Evolutionary conservation across 2,888 invertebrate species (phyloP).

Genomic region (Stenodera caucasica): DNA sequence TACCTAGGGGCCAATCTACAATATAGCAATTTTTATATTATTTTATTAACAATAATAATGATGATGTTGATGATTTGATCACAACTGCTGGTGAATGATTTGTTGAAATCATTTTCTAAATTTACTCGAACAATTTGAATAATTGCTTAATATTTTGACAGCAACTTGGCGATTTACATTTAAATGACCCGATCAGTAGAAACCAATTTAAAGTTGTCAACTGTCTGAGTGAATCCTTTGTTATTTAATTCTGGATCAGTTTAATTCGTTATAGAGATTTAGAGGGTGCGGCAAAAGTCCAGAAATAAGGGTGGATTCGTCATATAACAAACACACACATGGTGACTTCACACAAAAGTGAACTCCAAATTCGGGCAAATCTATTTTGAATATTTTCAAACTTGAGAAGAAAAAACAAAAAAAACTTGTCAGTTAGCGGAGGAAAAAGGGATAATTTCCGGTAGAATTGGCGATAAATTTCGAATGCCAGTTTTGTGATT

Average conservation of each 20-base stretch:
- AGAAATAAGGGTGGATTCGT: conserved; percentile 18
- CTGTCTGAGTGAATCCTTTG: conserved; percentile 57
- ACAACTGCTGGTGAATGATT: neutral
- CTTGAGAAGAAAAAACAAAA: neutral
- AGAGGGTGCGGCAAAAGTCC: conserved; percentile 31
- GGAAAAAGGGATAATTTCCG: neutral
- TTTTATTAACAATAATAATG: conserved; percentile 3
- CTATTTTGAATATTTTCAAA: neutral
- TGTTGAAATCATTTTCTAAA: conserved; percentile 11
- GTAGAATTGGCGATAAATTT: conserved; percentile 1
- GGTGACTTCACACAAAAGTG: conserved; percentile 49
- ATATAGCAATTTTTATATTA: conserved; percentile 21
- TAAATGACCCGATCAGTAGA: conserved; percentile 55
- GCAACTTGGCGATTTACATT: conserved; percentile 57
- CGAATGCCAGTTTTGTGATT: conserved; percentile 19
- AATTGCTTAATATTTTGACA: conserved; percentile 57
- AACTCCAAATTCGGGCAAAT: conserved; percentile 3
- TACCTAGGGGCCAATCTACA: conserved; percentile 14
- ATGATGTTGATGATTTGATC: neutral
- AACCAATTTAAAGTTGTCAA: conserved; percentile 58
- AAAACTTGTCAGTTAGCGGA: neutral
- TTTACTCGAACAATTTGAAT: conserved; percentile 38
- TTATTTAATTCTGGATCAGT: conserved; percentile 55
- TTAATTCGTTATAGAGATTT: conserved; percentile 47
- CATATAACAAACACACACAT: conserved; percentile 33